These are phyloP conservation scores for Ferdinandea cuprea DNA, from an alignment of 2,888 invertebrate genomes.

Conservation along the genomic window DNA sequence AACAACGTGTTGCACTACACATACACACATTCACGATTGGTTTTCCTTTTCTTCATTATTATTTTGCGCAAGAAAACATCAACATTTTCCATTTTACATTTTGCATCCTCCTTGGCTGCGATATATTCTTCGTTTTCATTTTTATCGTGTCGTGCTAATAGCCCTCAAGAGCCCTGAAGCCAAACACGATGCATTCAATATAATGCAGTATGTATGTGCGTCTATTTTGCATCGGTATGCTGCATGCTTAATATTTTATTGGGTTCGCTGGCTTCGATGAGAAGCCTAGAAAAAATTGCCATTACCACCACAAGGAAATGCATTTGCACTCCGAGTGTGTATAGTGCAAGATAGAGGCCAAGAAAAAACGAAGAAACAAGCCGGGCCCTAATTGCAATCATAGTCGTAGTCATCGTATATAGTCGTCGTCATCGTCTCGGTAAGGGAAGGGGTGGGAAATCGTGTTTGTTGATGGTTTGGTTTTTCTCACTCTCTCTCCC, in stretches of 20 bases:
- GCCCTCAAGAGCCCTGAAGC: slow-evolving; percentile 18
- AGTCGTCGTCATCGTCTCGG: slow-evolving; percentile 3
- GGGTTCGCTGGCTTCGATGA: slow-evolving; percentile 8
- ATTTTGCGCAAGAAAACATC: slow-evolving; percentile 9
- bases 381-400: slow-evolving; percentile 62
- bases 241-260: slow-evolving; percentile 14
- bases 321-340: slow-evolving; percentile 31
- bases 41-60: slow-evolving; percentile 2
- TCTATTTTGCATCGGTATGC: slow-evolving; percentile 4
- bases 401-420: neutral
- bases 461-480: slow-evolving; percentile 59
- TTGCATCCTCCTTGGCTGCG: neutral
- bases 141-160: slow-evolving; percentile 1
- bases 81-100: slow-evolving; percentile 1
- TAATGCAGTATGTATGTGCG: neutral
- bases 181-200: neutral
- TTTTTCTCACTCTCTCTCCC: too few relatives aligned
- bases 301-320: slow-evolving; percentile 47
- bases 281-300: slow-evolving; percentile 21
- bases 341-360: slow-evolving; percentile 28
- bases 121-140: neutral
- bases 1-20: slow-evolving; percentile 35
- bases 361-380: slow-evolving; percentile 43
- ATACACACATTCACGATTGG: neutral
- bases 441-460: slow-evolving; percentile 9